Base-by-base conservation (phyloP, 2,113 vertebrate genomes). In the Neogobius melanostomus region DNA sequence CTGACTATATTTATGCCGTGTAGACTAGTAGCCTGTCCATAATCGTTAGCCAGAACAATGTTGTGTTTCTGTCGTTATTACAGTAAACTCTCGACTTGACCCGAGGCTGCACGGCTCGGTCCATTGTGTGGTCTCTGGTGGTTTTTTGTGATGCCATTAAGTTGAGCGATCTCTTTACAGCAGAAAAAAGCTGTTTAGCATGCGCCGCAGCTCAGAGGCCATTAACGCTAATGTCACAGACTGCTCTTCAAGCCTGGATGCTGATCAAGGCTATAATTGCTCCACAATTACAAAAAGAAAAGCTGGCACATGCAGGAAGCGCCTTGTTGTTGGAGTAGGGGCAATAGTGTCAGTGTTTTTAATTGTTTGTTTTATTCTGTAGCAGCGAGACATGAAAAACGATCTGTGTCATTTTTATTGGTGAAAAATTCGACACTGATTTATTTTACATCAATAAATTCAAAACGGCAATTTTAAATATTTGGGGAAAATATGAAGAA, bases 221-320 rank as follows among this genome's bases (percentile, higher is more conserved):
- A 85, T 87, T 82, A 87, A 66, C 15, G 11, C 69, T 79, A 72
- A 69, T 68, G 72, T 72, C 9, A 11, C 59, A 69, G 74, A 76
- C 83, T 70, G 42, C 54, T 83, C 56, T 77, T 77, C 59, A 46
- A 59, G 68, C 66, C 77, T 81, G 81, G 80, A 82, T 17, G 42
- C 73, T 73, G 68, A 85, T 84, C 79, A 85, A 77, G 70, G 65
- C 76, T 45, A 42, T 83, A 75, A 79, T 89, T 84, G 79, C 52
- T 59, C n/a, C 57, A 45, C 59, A 72, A 56, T 68, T 42, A 28
- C 15, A 14, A 51, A 70, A 15, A 21, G 63, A 80, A 71, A 75
- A 9, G 9, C 46, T 74, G 11, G 61, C 51, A 7, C n/a, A 21
- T 56, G 10, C 53, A 56, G 53, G 53, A 16, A 11, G 9, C 67